Evolutionary conservation across 1,140 invertebrate genomes (phyloP).

Genomic region (Leptopilina boulardi): DNA sequence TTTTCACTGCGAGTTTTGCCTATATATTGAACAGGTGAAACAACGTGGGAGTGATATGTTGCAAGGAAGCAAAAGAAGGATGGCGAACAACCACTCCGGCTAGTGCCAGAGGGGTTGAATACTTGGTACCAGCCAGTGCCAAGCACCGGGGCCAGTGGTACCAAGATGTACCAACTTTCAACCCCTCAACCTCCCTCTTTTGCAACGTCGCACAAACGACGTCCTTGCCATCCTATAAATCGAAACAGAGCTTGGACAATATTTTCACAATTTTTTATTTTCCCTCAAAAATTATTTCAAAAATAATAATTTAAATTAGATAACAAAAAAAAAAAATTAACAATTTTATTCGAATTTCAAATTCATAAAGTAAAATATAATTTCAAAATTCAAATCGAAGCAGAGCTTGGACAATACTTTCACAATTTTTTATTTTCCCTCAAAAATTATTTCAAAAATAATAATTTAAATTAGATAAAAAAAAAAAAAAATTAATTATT

Average conservation of each 20-base stretch:
- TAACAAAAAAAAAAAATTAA: too few species aligned
- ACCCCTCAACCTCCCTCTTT: conserved; percentile 49
- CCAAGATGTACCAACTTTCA: conserved; percentile 64
- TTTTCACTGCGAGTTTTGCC: conserved; percentile 44
- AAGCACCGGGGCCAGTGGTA: conserved; percentile 61
- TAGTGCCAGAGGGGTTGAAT: conserved; percentile 43
- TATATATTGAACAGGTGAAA: conserved; percentile 64
- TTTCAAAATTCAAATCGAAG: too few species aligned
- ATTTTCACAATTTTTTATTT: conserved; percentile 36
- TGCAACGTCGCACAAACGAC: conserved; percentile 42
- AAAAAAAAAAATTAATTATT: too few species aligned
- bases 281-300: conserved; percentile 13
- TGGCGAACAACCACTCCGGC: not conserved
- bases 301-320: not conserved
- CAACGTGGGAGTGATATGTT: conserved; percentile 40
- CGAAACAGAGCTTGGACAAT: conserved; percentile 35
- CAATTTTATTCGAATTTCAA: not conserved
- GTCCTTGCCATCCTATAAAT: conserved; percentile 35
- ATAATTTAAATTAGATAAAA: not conserved
- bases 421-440: conserved; percentile 37
- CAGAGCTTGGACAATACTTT: conserved; percentile 20
- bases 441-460: conserved; percentile 6
- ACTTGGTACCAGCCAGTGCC: conserved; percentile 68
- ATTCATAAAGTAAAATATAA: too few species aligned
- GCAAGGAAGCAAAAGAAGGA: conserved; percentile 26